Evolutionary conservation across 2,797 vertebrate genomes (phyloP).

Genomic region (Nyctalus aviator): DNA sequence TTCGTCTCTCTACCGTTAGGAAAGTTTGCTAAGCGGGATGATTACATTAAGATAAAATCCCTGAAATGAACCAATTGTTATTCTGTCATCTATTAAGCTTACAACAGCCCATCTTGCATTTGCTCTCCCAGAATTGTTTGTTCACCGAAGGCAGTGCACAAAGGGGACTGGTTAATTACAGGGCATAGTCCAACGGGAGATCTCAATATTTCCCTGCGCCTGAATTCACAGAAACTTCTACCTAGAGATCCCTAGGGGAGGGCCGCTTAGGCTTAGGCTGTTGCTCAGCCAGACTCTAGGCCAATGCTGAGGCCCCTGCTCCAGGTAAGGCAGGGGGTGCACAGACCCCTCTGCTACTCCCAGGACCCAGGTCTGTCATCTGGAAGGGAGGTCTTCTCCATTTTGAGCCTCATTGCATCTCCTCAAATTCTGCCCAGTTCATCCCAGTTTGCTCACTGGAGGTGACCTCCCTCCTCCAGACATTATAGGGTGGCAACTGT

Average conservation of each 20-base stretch:
- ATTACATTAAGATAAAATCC: not conserved
- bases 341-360: not conserved
- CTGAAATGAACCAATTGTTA: not conserved
- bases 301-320: too few species aligned
- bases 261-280: not conserved
- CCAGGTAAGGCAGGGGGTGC: too few species aligned
- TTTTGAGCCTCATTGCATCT: too few species aligned
- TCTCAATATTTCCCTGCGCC: not conserved
- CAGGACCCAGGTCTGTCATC: not conserved
- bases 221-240: not conserved
- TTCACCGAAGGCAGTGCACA: not conserved
- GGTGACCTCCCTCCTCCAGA: not conserved
- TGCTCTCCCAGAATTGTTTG: not conserved
- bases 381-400: not conserved
- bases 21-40: not conserved
- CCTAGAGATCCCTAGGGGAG: not conserved
- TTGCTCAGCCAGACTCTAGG: not conserved
- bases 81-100: not conserved
- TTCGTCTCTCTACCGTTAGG: not conserved
- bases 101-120: not conserved
- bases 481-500: fast-evolving
- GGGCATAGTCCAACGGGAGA: not conserved
- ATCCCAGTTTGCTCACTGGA: fast-evolving
- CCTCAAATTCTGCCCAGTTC: not conserved
- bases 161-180: not conserved